Percentiles rank a stretch among this genome's conserved stretches.
Conservation (phyloP, 2,113 vertebrate species). For the Cichladusa arquata region DNA sequence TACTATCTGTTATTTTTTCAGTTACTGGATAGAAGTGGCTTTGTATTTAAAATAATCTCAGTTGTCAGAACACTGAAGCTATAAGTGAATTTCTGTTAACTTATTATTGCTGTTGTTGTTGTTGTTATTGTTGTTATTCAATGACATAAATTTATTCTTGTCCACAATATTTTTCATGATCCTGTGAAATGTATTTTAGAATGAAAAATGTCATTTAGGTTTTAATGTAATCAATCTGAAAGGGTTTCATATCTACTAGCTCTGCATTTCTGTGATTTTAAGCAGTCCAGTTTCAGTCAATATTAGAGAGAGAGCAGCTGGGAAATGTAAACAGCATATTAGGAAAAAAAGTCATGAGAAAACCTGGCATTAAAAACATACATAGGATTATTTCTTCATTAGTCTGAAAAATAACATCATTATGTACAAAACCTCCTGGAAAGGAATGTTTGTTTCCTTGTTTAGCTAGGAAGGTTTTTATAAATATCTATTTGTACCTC, state of each 20-base stretch:
- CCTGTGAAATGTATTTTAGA: neutral
- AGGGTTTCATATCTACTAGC: neutral
- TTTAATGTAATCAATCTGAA: neutral
- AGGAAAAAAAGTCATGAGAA: neutral
- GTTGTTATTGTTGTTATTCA: neutral
- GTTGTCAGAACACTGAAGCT: neutral
- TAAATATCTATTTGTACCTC: neutral
- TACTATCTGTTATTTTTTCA: neutral
- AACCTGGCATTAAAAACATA: neutral
- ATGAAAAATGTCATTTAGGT: neutral
- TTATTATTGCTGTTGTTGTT: neutral
- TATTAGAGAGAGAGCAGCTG: neutral
- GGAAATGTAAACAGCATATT: neutral
- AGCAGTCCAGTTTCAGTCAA: neutral
- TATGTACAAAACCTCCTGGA: neutral
- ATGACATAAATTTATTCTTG: neutral
- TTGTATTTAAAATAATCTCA: neutral
- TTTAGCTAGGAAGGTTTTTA: neutral
- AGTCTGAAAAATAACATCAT: neutral
- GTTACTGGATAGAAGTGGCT: neutral
- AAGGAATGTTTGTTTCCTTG: neutral
- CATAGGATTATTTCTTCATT: neutral
- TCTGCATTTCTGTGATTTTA: neutral
- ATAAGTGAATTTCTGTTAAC: neutral
- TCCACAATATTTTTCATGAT: neutral